Evolutionary conservation across 2,113 vertebrate genomes (phyloP), one percentile per base, ranked within the genome.

Genomic region (Vidua chalybeata): DNA sequence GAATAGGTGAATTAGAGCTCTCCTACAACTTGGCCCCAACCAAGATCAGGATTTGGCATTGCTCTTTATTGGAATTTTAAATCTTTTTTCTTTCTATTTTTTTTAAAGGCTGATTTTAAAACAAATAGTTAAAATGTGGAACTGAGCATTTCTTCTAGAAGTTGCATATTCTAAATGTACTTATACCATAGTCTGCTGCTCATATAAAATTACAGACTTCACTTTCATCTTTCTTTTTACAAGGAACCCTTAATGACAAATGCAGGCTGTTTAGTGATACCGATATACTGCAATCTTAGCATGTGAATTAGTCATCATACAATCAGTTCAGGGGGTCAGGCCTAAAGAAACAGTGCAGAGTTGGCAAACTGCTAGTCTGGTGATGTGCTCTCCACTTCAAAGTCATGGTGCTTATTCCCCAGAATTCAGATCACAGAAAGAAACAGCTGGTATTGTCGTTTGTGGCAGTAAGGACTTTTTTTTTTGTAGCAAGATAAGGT

Each of bases 211-310:
- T 98, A 98, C 97, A 93, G 96, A 79, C 97, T 97, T 97, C 97
- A 95, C 98, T 98, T 98, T 98, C 98, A 99, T 99, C 98, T 98
- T 97, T 97, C 96, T 94, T 98, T 98, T 98, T 98, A 97, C 98
- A 98, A 98, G 98, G 98, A 98, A 97, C 98, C 97, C 98, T 97
- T 99, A 99, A 99, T 99, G 99, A 98, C 98, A 98, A 99, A 99
- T 63, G 97, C 99, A 99, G 99, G 98, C 98, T 91, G 97, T 97
- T 98, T 98, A 98, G 98, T 98, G 98, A 98, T 98, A 98, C 97
- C 93, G 98, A 98, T 98, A 98, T 97, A 98, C 97, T 98, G 95
- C 97, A 96, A 97, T 97, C 97, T 97, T 98, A 98, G 97, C 98
- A 98, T 98, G 94, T 97, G 98, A 98, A 98, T 98, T 99, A 98